A percentile compares a stretch with the other conserved stretches of the same genome.
phyloP scores from a whole-genome alignment of 2,113 vertebrate genomes.

The Neogale vison region DNA sequence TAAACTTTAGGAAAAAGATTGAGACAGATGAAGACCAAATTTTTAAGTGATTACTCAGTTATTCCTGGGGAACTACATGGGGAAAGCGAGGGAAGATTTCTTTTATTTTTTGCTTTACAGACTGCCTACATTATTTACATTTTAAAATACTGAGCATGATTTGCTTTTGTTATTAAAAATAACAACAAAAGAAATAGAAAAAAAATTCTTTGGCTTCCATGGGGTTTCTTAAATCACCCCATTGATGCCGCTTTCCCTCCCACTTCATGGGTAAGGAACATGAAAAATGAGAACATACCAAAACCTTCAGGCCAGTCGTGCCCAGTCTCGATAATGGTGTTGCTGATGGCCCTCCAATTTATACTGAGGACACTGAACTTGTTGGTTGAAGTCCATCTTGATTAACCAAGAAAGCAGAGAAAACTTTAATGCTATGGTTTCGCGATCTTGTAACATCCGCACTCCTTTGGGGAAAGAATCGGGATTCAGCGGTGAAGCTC shows the following conservation, averaged over 20 bases:
- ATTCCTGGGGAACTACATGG: not conserved
- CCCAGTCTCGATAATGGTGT: not conserved
- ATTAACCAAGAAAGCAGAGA: not conserved
- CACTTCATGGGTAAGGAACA: not conserved
- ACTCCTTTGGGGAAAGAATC: not conserved
- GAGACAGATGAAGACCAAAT: not conserved
- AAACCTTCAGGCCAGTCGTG: not conserved
- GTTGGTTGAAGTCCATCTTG: not conserved
- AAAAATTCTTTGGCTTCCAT: not conserved
- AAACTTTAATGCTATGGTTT: not conserved
- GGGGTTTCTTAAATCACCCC: not conserved
- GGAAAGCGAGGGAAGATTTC: not conserved
- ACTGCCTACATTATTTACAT: not conserved
- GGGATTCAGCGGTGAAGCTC: not conserved
- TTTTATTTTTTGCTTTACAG: slow-evolving; percentile 12
- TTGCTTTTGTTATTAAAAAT: not conserved
- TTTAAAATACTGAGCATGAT: not conserved
- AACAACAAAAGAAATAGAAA: not conserved
- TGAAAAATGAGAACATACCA: not conserved
- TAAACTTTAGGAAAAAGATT: not conserved
- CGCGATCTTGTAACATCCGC: not conserved
- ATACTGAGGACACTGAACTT: slow-evolving; percentile 15
- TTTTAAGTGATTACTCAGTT: not conserved
- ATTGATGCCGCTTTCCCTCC: not conserved
- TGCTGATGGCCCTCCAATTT: not conserved